A percentile compares a stretch with the other conserved stretches of the same genome.
Evolutionary conservation across 2,113 vertebrate species (phyloP).

Genomic region (Indicator maculatus): DNA sequence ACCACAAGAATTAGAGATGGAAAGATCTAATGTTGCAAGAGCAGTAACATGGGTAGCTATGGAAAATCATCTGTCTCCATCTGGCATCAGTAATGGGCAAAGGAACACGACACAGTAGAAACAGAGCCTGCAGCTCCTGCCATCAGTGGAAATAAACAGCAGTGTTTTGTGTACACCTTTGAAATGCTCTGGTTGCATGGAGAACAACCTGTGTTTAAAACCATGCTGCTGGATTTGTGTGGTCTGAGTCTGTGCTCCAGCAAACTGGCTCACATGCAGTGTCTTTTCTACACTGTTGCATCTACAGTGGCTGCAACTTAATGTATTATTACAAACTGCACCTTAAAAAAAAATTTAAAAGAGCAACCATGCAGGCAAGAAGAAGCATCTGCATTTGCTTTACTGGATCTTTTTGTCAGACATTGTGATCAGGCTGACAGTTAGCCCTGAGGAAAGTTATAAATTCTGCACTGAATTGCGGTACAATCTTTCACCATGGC

Average conservation of each 20-base stretch:
- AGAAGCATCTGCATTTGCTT: slow-evolving; percentile 67
- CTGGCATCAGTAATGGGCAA: background rate
- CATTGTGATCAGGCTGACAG: slow-evolving; percentile 76
- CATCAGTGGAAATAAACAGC: background rate
- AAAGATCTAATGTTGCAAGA: slow-evolving; percentile 55
- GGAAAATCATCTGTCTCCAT: slow-evolving; percentile 24
- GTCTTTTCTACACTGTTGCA: background rate
- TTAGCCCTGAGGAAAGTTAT: slow-evolving; percentile 76
- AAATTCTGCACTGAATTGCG: slow-evolving; percentile 76
- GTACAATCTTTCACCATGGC: slow-evolving; percentile 77
- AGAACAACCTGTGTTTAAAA: background rate
- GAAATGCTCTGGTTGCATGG: background rate
- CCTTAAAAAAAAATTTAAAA: slow-evolving; percentile 42
- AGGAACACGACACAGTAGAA: accelerated
- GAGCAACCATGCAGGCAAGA: slow-evolving; percentile 61
- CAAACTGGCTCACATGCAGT: accelerated
- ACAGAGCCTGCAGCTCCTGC: background rate
- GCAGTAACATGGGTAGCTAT: background rate
- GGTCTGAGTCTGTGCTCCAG: background rate
- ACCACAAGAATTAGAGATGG: slow-evolving; percentile 58
- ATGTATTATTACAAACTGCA: slow-evolving; percentile 22
- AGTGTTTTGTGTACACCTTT: background rate
- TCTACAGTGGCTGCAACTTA: background rate
- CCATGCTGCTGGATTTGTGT: background rate
- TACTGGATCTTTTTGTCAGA: slow-evolving; percentile 68